Evolutionary conservation across 2,113 vertebrate species (phyloP), one percentile per base, ranked within the genome.

Genomic region (Tichodroma muraria): DNA sequence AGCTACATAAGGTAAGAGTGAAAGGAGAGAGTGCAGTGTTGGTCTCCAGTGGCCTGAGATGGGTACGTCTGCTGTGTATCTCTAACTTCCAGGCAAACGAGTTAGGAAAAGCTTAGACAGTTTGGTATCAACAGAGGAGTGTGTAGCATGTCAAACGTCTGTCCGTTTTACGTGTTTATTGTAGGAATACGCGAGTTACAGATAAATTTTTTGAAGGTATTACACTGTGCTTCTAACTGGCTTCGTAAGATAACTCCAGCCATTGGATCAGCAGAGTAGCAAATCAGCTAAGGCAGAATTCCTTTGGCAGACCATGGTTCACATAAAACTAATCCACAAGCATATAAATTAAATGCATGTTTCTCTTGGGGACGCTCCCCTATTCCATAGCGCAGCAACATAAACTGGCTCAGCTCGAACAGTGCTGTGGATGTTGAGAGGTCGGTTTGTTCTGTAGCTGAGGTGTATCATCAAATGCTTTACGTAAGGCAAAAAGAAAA

Each of bases 251-350:
- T 68, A 65, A 38, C 42, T 93, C 69, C 57, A 90, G 78, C 65
- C 72, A 81, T 35, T 70, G 30, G 52, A 44, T 75, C 50, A 93
- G 72, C 70, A 86, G 92, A 77, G 85, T 45, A 93, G 49, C 54
- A 69, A 61, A 77, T 56, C 54, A 83, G 7, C 73, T 86, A 80
- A 90, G 38, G 79, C 64, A 72, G 61, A 94, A 63, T 86, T 84
- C 40, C 72, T 94, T 69, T 93, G 80, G 63, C 80, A 73, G 64
- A 63, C 40, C 61, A 19, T 24, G 38, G 73, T 85, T 71, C 75
- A 91, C 23, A 75, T 91, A 27, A 73, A 94, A 30, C 92, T 90
- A 52, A 76, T 80, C 81, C 91, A 45, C 72, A 95, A 92, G 72
- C 27, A 66, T 68, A 35, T 44, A 64, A 85, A 90, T 86, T 82